Percentiles rank a stretch among this genome's conserved stretches.
Evolutionary conservation across 2,888 invertebrate species (phyloP).

Genomic region (Plemyria rubiginata): DNA sequence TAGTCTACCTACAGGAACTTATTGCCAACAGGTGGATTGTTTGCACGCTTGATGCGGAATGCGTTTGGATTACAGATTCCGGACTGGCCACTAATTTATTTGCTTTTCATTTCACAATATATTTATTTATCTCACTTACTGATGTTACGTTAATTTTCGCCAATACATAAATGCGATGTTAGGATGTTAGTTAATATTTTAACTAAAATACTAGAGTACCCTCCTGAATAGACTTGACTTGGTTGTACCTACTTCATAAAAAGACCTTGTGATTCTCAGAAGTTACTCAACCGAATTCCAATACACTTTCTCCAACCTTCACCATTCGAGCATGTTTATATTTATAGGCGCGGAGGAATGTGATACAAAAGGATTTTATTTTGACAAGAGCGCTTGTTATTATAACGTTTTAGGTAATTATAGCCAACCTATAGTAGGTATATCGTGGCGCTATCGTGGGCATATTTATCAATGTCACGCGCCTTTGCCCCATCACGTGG

Average conservation of each 20-base stretch:
- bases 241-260: neutral
- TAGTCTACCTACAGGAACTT: too few relatives aligned
- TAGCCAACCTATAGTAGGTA: conserved; percentile 11
- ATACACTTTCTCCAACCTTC: conserved; percentile 26
- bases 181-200: too few relatives aligned
- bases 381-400: conserved; percentile 18
- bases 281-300: conserved; percentile 28
- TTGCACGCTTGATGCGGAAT: neutral
- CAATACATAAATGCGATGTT: too few relatives aligned
- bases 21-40: neutral
- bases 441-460: conserved; percentile 18
- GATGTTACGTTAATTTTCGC: too few relatives aligned
- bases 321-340: conserved; percentile 4
- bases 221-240: neutral
- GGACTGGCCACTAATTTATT: neutral
- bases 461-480: conserved; percentile 27
- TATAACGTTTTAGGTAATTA: conserved; percentile 17
- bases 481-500: conserved; percentile 30
- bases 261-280: conserved; percentile 20
- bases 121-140: too few relatives aligned
- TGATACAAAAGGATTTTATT: conserved; percentile 12
- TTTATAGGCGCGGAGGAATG: conserved; percentile 16
- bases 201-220: neutral
- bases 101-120: too few relatives aligned
- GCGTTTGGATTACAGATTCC: neutral